Evolutionary conservation across 2,888 invertebrate species (phyloP).

Genomic region (Eulithis prunata): DNA sequence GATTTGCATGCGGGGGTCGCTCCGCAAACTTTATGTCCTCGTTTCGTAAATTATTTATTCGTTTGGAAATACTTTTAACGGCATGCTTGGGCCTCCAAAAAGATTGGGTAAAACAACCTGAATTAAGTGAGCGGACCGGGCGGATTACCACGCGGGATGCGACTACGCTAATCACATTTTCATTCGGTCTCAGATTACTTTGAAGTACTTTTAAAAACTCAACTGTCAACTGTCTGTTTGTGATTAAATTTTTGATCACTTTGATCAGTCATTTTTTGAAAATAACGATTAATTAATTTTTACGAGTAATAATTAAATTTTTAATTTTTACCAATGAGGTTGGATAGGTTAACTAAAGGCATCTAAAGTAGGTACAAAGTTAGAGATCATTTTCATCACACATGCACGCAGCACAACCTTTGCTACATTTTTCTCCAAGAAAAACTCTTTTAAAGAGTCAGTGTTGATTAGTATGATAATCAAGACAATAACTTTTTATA

Average conservation of each 20-base stretch:
- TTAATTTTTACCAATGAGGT: too few species aligned
- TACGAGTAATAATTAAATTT: too few species aligned
- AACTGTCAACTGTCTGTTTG: slow-evolving; percentile 1
- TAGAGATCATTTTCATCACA: too few species aligned
- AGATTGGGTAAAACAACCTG: slow-evolving; percentile 75
- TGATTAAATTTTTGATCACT: slow-evolving; percentile 10
- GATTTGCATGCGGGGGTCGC: slow-evolving; percentile 82
- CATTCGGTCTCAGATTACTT: slow-evolving; percentile 53
- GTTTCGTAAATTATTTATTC: slow-evolving; percentile 83
- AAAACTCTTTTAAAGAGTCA: too few species aligned
- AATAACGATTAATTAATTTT: too few species aligned
- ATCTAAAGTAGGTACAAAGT: too few species aligned
- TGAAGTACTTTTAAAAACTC: slow-evolving; percentile 26
- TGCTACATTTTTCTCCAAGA: too few species aligned
- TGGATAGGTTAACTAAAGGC: not conserved
- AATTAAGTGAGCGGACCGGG: slow-evolving; percentile 75
- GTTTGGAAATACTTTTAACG: slow-evolving; percentile 83
- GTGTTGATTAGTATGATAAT: too few species aligned
- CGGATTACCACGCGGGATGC: slow-evolving; percentile 62
- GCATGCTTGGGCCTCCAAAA: slow-evolving; percentile 69
- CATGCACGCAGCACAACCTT: too few species aligned
- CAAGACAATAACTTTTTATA: too few species aligned
- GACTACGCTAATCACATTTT: slow-evolving; percentile 57
- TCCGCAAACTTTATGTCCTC: slow-evolving; percentile 83
- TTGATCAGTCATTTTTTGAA: not conserved